These are phyloP conservation scores for Drosophila subsilvestris DNA, from an alignment of 2,888 invertebrate genomes.

Conservation along the genomic window DNA sequence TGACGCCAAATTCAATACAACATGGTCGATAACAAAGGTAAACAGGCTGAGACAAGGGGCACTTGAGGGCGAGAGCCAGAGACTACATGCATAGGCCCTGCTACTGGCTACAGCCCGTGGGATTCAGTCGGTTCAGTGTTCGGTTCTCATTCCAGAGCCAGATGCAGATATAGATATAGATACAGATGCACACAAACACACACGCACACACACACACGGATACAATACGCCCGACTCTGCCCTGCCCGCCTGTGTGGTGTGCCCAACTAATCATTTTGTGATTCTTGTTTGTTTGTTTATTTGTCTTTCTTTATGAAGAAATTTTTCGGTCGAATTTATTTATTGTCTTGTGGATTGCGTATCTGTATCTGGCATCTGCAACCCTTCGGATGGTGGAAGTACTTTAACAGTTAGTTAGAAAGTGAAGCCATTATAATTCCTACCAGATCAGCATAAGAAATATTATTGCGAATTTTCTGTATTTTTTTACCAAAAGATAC, in stretches of 20 bases:
- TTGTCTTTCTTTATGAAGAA: slow-evolving; percentile 46
- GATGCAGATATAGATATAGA: slow-evolving; percentile 50
- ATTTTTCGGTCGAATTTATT: slow-evolving; percentile 64
- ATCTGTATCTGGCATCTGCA: slow-evolving; percentile 30
- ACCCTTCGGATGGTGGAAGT: slow-evolving; percentile 10
- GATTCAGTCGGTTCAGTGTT: slow-evolving; percentile 38
- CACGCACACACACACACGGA: slow-evolving; percentile 23
- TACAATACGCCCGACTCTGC: slow-evolving; percentile 26
- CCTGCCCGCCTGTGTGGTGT: slow-evolving; percentile 55
- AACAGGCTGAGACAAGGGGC: slow-evolving; percentile 51
- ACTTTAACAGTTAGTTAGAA: slow-evolving; percentile 40
- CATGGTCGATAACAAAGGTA: slow-evolving; percentile 77
- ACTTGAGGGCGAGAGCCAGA: slow-evolving; percentile 55
- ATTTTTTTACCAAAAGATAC: not conserved
- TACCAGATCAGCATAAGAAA: slow-evolving; percentile 20
- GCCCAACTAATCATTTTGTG: slow-evolving; percentile 71
- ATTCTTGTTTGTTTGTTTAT: slow-evolving; percentile 66
- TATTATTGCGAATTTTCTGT: not conserved
- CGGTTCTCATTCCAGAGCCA: slow-evolving; percentile 23
- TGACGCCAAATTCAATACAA: slow-evolving; percentile 81
- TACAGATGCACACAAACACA: slow-evolving; percentile 38
- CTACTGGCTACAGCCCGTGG: slow-evolving; percentile 32
- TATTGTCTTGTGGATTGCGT: slow-evolving; percentile 49
- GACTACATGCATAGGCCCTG: slow-evolving; percentile 15
- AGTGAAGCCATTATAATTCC: slow-evolving; percentile 18